Base-by-base conservation (phyloP, 2,113 vertebrate species). In the Lipophrys pholis region DNA sequence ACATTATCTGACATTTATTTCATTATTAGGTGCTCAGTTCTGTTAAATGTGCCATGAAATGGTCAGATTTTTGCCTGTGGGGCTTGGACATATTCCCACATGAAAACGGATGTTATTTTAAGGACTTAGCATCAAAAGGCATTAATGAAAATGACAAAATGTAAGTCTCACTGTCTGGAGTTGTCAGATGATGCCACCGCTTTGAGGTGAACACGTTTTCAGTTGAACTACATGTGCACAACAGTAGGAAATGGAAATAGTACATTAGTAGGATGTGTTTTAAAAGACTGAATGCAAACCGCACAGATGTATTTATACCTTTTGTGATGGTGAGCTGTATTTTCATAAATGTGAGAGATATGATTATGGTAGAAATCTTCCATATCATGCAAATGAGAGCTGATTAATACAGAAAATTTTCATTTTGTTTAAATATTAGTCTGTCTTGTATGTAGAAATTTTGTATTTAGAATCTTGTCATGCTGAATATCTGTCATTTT, bases 91-190 rank as follows among this genome's bases (percentile, higher is more conserved):
- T 54, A 35, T 60, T 66, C 6, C 12, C 8, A 7, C 48, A 61
- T 30, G 10, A 53, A 51, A 51, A 39, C 49, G 12, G 52, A 67
- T 62, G 57, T 14, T 57, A 6, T 39, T 59, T 30, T 49, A 30
- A 2, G 7, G 53, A 54, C 17, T 49, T 63, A 69, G 63, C 7
- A 5, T 68, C 67, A 65, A 60, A 41, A 40, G 56, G 59, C 15
- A 55, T 69, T 64, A 40, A 11, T 39, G 42, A 50, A 55, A 61
- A 73, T 65, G 35, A 66, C 76, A 71, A 41, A 50, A 36, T 55
- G 49, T 72, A 66, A 60, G 55, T 78, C 39, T 57, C 41, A 36
- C 16, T 35, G 41, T 56, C 43, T 16, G 12, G 61, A 71, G 50
- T 61, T 42, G 40, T 75, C 60, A 66, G 7, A 49, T 16, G 16